phyloP scores from a whole-genome alignment of 1,140 invertebrate species.

The Piezodorus guildinii region DNA sequence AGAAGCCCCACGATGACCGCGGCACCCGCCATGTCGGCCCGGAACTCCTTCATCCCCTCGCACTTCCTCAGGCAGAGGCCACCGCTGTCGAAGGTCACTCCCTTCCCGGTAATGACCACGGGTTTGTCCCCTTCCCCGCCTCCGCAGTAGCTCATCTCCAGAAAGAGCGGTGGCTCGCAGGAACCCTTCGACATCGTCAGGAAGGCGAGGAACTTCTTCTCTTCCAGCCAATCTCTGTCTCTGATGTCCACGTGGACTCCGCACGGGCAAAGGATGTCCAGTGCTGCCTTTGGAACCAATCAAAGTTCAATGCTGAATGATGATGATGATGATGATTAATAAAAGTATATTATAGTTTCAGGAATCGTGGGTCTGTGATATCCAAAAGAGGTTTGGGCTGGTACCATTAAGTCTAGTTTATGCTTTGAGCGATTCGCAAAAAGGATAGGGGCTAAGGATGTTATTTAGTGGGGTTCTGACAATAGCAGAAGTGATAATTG shows the following conservation, averaged over 20 bases:
- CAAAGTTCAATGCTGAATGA: too few relatives aligned
- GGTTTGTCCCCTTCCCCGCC: slow-evolving; percentile 31
- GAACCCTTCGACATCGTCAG: slow-evolving; percentile 43
- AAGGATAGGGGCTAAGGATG: too few relatives aligned
- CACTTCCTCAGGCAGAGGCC: slow-evolving; percentile 71
- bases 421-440: too few relatives aligned
- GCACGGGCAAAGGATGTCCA: slow-evolving; percentile 27
- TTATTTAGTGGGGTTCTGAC: too few relatives aligned
- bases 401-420: too few relatives aligned
- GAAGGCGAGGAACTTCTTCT: slow-evolving; percentile 43
- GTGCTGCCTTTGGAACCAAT: slow-evolving; percentile 31
- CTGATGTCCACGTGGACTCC: slow-evolving; percentile 33
- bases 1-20: slow-evolving; percentile 62
- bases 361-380: too few relatives aligned
- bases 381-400: too few relatives aligned
- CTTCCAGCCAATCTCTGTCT: slow-evolving; percentile 41
- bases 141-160: slow-evolving; percentile 37
- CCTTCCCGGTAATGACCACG: slow-evolving; percentile 47
- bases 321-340: too few relatives aligned
- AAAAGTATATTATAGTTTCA: too few relatives aligned
- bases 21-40: slow-evolving; percentile 81
- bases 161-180: slow-evolving; percentile 40
- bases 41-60: slow-evolving; percentile 64
- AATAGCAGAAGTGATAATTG: too few relatives aligned
- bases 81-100: slow-evolving; percentile 81